Conservation (phyloP, 2,113 vertebrate genomes). For the Zosterops borbonicus region DNA sequence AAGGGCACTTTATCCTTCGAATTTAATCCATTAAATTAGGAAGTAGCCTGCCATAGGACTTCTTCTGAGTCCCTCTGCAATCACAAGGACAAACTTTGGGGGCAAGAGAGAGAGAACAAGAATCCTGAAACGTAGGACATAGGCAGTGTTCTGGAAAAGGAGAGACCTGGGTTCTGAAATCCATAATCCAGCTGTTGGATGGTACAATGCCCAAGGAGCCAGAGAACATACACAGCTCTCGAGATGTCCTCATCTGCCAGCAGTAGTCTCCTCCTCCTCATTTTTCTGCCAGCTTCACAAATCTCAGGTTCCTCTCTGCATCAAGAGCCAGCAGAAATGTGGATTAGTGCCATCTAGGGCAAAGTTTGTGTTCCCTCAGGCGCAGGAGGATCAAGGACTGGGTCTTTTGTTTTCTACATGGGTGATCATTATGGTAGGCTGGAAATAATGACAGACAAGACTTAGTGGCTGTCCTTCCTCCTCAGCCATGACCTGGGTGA, state of each 20-base stretch:
- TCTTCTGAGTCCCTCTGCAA: neutral
- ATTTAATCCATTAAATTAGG: neutral
- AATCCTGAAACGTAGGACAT: neutral
- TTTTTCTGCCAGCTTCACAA: neutral
- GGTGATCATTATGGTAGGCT: neutral
- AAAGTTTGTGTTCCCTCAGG: neutral
- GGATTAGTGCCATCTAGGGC: neutral
- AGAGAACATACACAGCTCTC: neutral
- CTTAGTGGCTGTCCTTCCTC: neutral
- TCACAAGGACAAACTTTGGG: neutral
- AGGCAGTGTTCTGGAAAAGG: neutral
- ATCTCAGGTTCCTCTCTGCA: neutral
- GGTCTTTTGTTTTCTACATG: neutral
- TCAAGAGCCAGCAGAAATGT: neutral
- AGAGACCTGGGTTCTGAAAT: neutral
- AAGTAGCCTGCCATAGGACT: neutral
- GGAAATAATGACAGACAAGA: neutral
- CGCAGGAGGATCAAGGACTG: fast-evolving
- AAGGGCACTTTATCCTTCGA: neutral
- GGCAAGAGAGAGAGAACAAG: neutral
- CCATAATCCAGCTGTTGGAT: neutral
- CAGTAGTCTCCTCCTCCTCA: neutral
- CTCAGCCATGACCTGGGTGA: neutral
- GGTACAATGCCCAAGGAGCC: neutral
- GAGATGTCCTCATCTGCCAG: neutral